Conservation (phyloP, 2,113 vertebrate species). For the Tachysurus vachellii region DNA sequence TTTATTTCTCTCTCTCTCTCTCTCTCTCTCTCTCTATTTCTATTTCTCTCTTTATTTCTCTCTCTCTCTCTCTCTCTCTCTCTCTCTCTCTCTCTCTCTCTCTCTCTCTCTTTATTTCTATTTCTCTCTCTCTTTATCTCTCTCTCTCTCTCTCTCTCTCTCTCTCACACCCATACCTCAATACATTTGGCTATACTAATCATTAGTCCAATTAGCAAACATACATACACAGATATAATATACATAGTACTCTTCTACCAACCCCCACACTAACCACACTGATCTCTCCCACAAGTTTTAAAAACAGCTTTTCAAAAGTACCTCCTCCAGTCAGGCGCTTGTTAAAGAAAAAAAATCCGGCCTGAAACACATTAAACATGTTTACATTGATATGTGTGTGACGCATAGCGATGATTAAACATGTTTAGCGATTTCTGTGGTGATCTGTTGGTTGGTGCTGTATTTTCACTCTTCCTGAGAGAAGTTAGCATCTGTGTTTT, state of each 20-base stretch:
- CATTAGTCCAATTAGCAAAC: slow-evolving; percentile 6
- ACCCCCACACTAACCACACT: not conserved
- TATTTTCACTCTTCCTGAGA: not conserved
- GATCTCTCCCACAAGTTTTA: not conserved
- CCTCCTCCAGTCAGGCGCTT: not conserved
- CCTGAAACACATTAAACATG: too few relatives aligned
- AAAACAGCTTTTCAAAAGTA: not conserved
- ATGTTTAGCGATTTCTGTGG: not conserved
- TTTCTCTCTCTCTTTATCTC: too few relatives aligned
- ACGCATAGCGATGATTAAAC: not conserved
- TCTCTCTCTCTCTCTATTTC: too few relatives aligned
- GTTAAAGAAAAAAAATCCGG: not conserved
- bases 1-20: too few relatives aligned
- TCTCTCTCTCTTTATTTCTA: too few relatives aligned
- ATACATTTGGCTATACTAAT: not conserved
- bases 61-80: too few relatives aligned
- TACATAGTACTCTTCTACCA: not conserved
- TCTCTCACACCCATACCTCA: too few relatives aligned
- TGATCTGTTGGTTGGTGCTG: not conserved
- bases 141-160: too few relatives aligned
- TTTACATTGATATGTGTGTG: not conserved
- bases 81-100: too few relatives aligned
- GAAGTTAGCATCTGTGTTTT: not conserved
- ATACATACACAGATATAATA: not conserved
- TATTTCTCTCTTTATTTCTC: too few relatives aligned